phyloP scores from a whole-genome alignment of 37 sponge, comb jelly and placozoan genomes.

The Halichondria panicea region DNA sequence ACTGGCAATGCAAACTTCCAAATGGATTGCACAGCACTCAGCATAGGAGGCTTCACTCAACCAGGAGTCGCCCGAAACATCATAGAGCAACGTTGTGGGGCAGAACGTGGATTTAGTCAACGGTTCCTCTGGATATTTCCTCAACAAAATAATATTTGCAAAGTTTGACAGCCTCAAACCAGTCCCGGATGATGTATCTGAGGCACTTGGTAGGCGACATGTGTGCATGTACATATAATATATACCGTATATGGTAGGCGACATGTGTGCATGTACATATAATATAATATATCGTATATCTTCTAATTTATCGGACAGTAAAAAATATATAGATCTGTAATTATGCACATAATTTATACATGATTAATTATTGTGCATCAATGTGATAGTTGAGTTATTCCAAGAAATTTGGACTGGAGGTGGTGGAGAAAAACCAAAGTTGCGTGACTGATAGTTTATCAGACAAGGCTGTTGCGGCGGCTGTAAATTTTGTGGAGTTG shows the following conservation, averaged over 20 bases:
- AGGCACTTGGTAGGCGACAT: no score
- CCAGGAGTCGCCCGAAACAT: not conserved
- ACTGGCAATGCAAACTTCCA: not conserved
- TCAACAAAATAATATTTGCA: not conserved
- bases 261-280: no score
- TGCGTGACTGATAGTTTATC: not conserved
- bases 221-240: no score
- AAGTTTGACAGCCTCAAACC: not conserved
- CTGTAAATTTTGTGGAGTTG: not conserved
- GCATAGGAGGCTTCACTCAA: not conserved
- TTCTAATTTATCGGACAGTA: not conserved
- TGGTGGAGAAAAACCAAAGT: not conserved
- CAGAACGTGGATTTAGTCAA: not conserved
- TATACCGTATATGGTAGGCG: no score
- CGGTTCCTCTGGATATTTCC: not conserved
- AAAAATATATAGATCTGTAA: not conserved
- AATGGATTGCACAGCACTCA: not conserved
- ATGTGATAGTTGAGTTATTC: not conserved
- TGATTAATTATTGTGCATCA: not conserved
- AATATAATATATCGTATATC: no score
- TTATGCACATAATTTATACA: not conserved
- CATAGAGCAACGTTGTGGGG: not conserved
- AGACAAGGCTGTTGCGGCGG: not conserved
- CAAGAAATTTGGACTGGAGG: not conserved
- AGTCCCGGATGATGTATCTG: not conserved